phyloP scores from a whole-genome alignment of 2,113 vertebrate species.

The Propithecus coquereli region DNA sequence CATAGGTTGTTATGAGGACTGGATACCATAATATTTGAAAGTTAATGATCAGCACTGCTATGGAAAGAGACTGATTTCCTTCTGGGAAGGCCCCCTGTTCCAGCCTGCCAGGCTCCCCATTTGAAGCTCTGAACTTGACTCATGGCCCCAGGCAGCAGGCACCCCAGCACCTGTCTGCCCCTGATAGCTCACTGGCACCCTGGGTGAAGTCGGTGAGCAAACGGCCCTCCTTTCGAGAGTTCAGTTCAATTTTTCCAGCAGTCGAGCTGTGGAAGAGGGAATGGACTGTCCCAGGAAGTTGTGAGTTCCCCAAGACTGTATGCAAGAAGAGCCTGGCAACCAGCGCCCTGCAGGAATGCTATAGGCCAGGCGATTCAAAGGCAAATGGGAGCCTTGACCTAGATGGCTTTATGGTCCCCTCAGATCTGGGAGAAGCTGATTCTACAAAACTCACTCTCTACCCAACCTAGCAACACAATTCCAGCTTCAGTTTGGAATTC shows the following conservation, averaged over 20 bases:
- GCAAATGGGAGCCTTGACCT: background rate
- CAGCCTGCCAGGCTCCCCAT: background rate
- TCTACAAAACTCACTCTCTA: background rate
- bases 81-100: background rate
- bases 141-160: background rate
- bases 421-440: background rate
- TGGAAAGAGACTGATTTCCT: background rate
- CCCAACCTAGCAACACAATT: background rate
- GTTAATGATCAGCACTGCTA: too few species aligned
- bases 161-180: background rate
- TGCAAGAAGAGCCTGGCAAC: background rate
- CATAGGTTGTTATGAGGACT: background rate
- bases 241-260: background rate
- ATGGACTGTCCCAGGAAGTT: background rate
- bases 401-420: background rate
- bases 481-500: background rate
- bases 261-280: background rate
- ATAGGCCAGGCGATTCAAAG: background rate
- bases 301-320: background rate
- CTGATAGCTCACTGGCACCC: background rate
- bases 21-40: background rate
- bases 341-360: background rate
- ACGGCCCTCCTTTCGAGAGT: background rate
- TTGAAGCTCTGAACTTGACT: background rate
- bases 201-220: too few species aligned